Conservation (phyloP, 2,113 vertebrate genomes). For the Eurystomus gularis region DNA sequence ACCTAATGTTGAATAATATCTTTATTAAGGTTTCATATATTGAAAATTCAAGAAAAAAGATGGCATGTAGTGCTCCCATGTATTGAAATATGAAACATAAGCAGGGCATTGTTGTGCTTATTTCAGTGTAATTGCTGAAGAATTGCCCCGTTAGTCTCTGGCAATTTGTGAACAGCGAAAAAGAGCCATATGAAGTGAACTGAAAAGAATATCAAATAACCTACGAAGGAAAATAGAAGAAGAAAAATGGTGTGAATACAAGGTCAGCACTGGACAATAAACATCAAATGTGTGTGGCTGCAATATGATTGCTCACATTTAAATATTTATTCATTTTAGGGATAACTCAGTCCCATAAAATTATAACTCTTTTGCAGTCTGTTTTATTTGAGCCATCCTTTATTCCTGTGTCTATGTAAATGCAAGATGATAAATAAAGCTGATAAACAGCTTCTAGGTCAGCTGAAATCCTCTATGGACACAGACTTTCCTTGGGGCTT, state of each 20-base stretch:
- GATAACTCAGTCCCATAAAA: neutral
- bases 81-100: slow-evolving; percentile 33
- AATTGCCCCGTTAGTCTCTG: slow-evolving; percentile 31
- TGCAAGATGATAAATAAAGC: neutral
- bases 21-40: slow-evolving; percentile 15
- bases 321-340: slow-evolving; percentile 44
- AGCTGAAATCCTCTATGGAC: neutral
- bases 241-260: slow-evolving; percentile 41
- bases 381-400: neutral
- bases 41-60: neutral
- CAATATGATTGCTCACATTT: slow-evolving; percentile 13
- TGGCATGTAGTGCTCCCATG: neutral
- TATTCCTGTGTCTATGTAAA: neutral
- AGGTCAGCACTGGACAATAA: slow-evolving; percentile 19
- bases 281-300: neutral
- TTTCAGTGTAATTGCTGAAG: slow-evolving; percentile 35
- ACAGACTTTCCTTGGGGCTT: neutral
- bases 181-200: neutral
- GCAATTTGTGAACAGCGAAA: neutral
- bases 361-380: neutral
- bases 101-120: neutral
- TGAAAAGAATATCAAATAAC: slow-evolving; percentile 28
- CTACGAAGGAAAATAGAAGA: slow-evolving; percentile 8
- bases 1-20: neutral
- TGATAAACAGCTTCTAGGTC: neutral